A percentile compares a stretch with the other conserved stretches of the same genome.
Evolutionary conservation across 2,888 invertebrate species (phyloP).

Genomic region (Caenorhabditis sinica): DNA sequence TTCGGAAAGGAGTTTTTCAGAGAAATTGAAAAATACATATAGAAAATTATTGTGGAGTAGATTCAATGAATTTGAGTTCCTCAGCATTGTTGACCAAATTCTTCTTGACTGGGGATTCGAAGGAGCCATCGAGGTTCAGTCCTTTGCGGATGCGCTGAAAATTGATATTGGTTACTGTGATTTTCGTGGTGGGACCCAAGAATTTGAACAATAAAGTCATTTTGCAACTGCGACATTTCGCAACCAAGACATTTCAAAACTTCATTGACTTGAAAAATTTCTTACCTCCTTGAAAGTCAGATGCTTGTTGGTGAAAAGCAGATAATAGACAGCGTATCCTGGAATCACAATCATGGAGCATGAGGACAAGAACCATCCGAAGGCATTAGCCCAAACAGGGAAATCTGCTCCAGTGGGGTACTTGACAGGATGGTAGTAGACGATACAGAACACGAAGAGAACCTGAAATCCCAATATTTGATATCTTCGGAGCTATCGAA

Average conservation of each 20-base stretch:
- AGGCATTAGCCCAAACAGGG: conserved; percentile 85
- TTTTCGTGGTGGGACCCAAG: no score
- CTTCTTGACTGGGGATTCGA: conserved; percentile 54
- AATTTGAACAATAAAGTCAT: no score
- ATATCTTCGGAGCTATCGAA: not conserved
- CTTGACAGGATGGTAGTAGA: conserved; percentile 89
- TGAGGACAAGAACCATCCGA: conserved; percentile 87
- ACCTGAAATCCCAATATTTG: conserved; percentile 85
- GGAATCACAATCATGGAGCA: conserved; percentile 93
- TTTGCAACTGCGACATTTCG: not conserved
- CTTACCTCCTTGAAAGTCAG: conserved; percentile 76
- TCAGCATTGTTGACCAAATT: conserved; percentile 65
- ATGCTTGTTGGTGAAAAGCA: conserved; percentile 83
- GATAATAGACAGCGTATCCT: conserved; percentile 89
- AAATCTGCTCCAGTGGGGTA: conserved; percentile 88
- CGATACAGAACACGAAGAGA: conserved; percentile 91
- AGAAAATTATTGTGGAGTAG: conserved; percentile 24
- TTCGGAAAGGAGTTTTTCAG: not conserved
- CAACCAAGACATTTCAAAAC: not conserved
- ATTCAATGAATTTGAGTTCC: conserved; percentile 79
- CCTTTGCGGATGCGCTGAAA: conserved; percentile 65
- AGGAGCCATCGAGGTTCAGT: conserved; percentile 66
- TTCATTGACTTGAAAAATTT: not conserved
- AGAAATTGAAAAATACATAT: not conserved
- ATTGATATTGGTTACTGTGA: not conserved